Percentiles rank a stretch among this genome's conserved stretches.
These are phyloP conservation scores for Eriosoma lanigerum DNA, from an alignment of 1,140 invertebrate genomes.

Conservation along the genomic window DNA sequence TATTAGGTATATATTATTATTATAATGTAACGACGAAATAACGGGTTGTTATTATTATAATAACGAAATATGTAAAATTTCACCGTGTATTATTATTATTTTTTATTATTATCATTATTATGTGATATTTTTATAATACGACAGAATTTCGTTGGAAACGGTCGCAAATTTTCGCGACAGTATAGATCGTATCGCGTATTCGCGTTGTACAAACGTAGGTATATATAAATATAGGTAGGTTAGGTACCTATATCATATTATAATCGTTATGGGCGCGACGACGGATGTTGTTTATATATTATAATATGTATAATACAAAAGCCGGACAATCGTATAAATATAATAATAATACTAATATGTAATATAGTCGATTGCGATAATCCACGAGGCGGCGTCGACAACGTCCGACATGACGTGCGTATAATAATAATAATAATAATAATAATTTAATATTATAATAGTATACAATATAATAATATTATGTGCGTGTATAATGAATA, in stretches of 20 bases:
- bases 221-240: too few species aligned
- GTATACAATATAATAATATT: background rate
- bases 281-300: too few species aligned
- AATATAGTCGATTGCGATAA: background rate
- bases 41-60: background rate
- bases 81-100: background rate
- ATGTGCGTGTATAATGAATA: background rate
- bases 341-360: too few species aligned
- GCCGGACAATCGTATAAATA: too few species aligned
- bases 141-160: background rate
- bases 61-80: background rate
- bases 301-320: too few species aligned
- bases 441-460: background rate
- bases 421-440: background rate
- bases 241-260: too few species aligned
- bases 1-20: too few species aligned
- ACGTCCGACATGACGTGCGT: slow-evolving; percentile 15
- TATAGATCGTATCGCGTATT: background rate
- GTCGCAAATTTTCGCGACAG: background rate
- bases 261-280: too few species aligned
- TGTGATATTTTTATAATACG: background rate
- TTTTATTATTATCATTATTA: background rate
- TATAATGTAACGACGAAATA: background rate
- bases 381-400: background rate
- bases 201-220: too few species aligned